Conservation (phyloP, 2,113 vertebrate genomes). For the Isichthys henryi region DNA sequence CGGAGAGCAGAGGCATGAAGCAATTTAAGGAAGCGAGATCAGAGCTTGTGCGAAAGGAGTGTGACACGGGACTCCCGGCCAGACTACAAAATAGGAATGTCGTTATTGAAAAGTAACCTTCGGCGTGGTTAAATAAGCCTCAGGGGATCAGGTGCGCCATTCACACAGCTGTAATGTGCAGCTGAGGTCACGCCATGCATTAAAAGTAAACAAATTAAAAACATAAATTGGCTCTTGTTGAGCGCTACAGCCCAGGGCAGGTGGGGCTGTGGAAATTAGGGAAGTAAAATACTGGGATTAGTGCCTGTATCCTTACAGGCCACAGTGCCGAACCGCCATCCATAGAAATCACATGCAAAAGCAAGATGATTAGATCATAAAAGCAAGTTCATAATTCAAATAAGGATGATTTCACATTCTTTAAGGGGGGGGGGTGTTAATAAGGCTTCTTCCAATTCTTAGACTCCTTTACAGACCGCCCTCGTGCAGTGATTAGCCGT, state of each 20-base stretch:
- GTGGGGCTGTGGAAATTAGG: neutral
- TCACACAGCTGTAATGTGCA: neutral
- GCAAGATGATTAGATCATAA: neutral
- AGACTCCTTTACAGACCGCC: neutral
- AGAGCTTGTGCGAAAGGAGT: neutral
- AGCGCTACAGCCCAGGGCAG: neutral
- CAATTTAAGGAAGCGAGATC: constrained; percentile 13
- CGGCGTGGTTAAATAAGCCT: neutral
- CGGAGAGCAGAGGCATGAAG: neutral
- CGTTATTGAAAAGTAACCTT: constrained; percentile 8
- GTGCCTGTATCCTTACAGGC: neutral
- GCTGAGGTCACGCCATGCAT: neutral
- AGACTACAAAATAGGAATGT: neutral
- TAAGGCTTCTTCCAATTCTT: neutral
- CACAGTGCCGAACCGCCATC: neutral
- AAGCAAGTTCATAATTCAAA: neutral
- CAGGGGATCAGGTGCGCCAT: neutral
- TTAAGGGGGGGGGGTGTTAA: neutral
- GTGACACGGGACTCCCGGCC: neutral
- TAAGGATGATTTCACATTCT: neutral
- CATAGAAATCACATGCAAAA: constrained; percentile 2
- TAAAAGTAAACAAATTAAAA: constrained; percentile 7
- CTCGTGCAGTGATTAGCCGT: neutral
- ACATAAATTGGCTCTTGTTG: constrained; percentile 2
- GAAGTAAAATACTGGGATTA: neutral